Base-by-base conservation (phyloP, 2,113 vertebrate species). In the Sinosuthora webbiana region DNA sequence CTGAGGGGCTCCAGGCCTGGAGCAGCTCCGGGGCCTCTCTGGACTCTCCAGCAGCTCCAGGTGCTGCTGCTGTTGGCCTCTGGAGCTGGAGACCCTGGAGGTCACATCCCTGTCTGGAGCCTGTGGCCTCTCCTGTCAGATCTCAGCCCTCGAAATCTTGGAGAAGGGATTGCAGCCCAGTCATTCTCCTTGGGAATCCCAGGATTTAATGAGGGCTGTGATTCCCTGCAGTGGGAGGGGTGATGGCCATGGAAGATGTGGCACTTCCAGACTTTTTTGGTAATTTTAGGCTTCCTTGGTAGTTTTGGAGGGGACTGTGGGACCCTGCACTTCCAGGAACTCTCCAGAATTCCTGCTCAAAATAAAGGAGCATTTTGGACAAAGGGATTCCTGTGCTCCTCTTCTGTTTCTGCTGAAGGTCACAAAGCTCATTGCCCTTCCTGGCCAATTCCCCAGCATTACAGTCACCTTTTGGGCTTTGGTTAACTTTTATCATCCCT, bases 161-260 rank as follows among this genome's bases (percentile, higher is more conserved):
- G 74, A 13, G 47, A 4, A 41, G 86, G 62, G 39, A 15, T 42
- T 50, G 55, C n/a, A 28, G n/a, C 37, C 30, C 2, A 1, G 42
- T 7, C 10, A 0, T 37, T 49, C 19, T 24, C 11, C 59, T 30
- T 11, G 37, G 52, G 18, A 69, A 16, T n/a, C 9, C 31, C 49
- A 23, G 41, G 21, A 6, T 73, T 20, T 19, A 5, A 3, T 1
- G 7, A 21, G 50, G 11, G 23, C 12, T 2, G 0, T 5, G 59
- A 7, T 41, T 35, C 25, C 6, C 9, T 12, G 24, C 7, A 23
- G 33, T 22, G n/a, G 27, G 44, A 33, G 33, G 7, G 10, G 21
- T 5, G 18, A 5, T 15, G 31, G 33, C 62, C 4, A 0, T 17
- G 49, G 16, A n/a, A 27, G 8, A 39, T 0, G 0, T 0, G 5